Evolutionary conservation across 2,113 vertebrate genomes (phyloP).

Genomic region (Odontophorus gujanensis): DNA sequence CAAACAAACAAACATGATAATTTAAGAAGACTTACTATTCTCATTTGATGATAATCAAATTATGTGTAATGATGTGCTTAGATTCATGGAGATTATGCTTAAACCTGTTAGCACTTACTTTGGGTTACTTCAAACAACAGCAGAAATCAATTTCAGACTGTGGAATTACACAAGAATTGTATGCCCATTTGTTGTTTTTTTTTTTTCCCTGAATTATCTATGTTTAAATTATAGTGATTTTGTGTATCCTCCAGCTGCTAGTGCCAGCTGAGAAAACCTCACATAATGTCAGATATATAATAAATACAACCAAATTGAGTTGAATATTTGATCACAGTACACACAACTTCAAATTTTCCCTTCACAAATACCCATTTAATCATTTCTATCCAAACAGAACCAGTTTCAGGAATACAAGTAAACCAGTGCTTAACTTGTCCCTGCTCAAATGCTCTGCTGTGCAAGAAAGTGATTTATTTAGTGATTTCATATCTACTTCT

Average conservation of each 20-base stretch:
- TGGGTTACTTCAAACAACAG: not conserved
- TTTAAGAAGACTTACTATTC: not conserved
- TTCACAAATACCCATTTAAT: not conserved
- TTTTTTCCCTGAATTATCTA: not conserved
- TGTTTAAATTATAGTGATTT: not conserved
- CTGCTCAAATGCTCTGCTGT: not conserved
- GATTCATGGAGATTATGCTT: not conserved
- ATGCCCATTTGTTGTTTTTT: not conserved
- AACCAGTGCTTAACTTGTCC: not conserved
- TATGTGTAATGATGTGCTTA: not conserved
- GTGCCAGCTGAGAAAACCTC: slow-evolving; percentile 1
- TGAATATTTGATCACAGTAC: not conserved
- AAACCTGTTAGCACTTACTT: not conserved
- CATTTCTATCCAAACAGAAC: not conserved
- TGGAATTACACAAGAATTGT: not conserved
- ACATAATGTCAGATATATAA: not conserved
- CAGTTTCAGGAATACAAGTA: not conserved
- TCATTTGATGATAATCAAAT: not conserved
- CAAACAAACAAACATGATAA: not conserved
- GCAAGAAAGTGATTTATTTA: not conserved
- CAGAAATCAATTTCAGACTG: not conserved
- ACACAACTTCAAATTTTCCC: not conserved
- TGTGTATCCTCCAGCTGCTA: not conserved
- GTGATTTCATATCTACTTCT: not conserved
- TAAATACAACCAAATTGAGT: not conserved